Evolutionary conservation across 1,140 invertebrate species (phyloP).

Genomic region (Euura saliciscinereae): DNA sequence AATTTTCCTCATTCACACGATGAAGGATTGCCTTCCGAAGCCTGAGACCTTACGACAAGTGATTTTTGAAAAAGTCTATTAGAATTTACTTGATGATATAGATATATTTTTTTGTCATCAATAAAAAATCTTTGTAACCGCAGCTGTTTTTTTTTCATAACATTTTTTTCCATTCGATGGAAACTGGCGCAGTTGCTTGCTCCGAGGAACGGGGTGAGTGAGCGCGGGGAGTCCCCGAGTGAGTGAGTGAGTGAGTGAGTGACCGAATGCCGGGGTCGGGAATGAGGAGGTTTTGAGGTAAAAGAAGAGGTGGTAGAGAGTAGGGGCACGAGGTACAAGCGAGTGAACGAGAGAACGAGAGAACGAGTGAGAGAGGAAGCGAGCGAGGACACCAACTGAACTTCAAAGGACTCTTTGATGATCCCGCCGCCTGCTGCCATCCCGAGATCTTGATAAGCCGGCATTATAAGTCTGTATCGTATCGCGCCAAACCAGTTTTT

Average conservation of each 20-base stretch:
- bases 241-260: slow-evolving; percentile 8
- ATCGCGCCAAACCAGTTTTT: slow-evolving; percentile 48
- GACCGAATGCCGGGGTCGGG: background rate
- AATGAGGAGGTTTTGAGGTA: slow-evolving; percentile 5
- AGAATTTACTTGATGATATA: too few species aligned
- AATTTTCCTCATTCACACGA: too few species aligned
- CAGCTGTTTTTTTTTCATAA: too few species aligned
- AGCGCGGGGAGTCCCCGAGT: too few species aligned
- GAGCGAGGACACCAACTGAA: slow-evolving; percentile 48
- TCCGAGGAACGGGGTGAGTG: background rate
- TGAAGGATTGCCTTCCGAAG: too few species aligned
- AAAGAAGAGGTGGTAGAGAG: slow-evolving; percentile 19
- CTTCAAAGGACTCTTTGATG: slow-evolving; percentile 57
- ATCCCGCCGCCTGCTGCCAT: slow-evolving; percentile 48
- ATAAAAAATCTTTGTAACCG: too few species aligned
- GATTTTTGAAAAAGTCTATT: too few species aligned
- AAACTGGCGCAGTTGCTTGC: too few species aligned
- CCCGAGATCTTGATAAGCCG: slow-evolving; percentile 55
- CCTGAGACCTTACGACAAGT: too few species aligned
- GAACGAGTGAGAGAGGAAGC: slow-evolving; percentile 12
- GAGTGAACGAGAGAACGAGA: slow-evolving; percentile 21
- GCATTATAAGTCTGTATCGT: slow-evolving; percentile 51
- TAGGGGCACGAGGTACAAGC: slow-evolving; percentile 1
- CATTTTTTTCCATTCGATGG: too few species aligned
- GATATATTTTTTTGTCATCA: too few species aligned